Conservation (phyloP, 2,888 invertebrate species). For the Troides oblongomaculatus region DNA sequence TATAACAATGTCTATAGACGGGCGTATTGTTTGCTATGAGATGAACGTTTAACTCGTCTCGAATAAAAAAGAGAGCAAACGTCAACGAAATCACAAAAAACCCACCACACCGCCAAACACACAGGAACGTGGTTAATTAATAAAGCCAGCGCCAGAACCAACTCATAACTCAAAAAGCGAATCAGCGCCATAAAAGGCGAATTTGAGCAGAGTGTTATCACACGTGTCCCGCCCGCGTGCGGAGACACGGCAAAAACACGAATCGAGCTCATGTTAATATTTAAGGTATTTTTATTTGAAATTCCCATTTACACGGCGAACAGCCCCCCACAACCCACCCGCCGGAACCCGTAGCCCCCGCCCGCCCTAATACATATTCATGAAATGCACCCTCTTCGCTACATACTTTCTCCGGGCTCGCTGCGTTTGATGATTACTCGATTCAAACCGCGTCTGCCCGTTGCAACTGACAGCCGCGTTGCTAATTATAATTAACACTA, state of each 20-base stretch:
- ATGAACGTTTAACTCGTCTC: no score
- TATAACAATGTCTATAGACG: no score
- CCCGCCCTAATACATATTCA: slow-evolving; percentile 82
- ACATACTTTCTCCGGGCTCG: slow-evolving; percentile 66
- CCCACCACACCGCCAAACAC: no score
- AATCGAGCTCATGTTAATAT: slow-evolving; percentile 78
- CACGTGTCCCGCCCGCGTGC: slow-evolving; percentile 55
- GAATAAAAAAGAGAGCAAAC: no score
- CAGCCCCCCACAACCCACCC: slow-evolving; percentile 31
- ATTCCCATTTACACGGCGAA: slow-evolving; percentile 72
- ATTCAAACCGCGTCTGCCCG: slow-evolving; percentile 22
- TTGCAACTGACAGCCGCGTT: slow-evolving; percentile 27
- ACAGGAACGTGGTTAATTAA: slow-evolving; percentile 13
- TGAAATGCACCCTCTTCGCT: slow-evolving; percentile 78
- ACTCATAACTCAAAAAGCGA: slow-evolving; percentile 35
- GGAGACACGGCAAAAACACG: slow-evolving; percentile 68
- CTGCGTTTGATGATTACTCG: slow-evolving; percentile 29
- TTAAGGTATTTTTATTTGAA: slow-evolving; percentile 80
- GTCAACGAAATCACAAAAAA: no score
- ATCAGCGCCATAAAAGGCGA: slow-evolving; percentile 41
- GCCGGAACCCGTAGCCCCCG: slow-evolving; percentile 7
- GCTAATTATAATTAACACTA: not conserved
- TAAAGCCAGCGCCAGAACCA: slow-evolving; percentile 12
- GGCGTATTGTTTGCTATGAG: no score
- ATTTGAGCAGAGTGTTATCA: slow-evolving; percentile 61